phyloP scores from a whole-genome alignment of 2,113 vertebrate genomes.

The Pantherophis guttatus region DNA sequence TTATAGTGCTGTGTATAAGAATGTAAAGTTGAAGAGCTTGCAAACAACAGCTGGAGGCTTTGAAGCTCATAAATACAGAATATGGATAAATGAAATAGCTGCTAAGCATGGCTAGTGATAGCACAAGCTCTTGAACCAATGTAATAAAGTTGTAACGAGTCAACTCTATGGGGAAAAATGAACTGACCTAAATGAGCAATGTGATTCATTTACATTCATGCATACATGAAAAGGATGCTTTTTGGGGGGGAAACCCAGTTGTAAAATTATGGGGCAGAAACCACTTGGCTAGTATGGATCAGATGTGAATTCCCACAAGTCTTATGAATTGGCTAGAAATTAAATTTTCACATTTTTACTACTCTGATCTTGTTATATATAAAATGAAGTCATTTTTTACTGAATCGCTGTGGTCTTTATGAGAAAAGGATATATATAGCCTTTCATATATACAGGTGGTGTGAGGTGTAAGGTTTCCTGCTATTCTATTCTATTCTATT shows the following conservation, averaged over 20 bases:
- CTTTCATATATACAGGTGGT: neutral
- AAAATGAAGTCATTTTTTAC: neutral
- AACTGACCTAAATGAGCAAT: neutral
- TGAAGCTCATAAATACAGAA: neutral
- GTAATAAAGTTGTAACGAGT: neutral
- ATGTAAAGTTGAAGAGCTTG: neutral
- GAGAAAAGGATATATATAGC: neutral
- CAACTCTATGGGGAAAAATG: neutral
- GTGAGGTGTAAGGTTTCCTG: neutral
- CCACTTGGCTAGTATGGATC: neutral
- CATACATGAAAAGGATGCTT: neutral
- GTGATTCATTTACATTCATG: neutral
- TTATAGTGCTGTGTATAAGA: neutral
- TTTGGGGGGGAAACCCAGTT: neutral
- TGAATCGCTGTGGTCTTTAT: neutral
- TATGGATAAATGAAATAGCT: neutral
- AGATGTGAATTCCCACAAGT: neutral
- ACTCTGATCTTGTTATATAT: neutral
- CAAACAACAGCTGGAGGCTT: neutral
- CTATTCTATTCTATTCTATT: too few species aligned
- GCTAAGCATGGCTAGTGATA: neutral
- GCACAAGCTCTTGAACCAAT: neutral
- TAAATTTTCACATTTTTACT: neutral
- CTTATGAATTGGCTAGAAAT: neutral
- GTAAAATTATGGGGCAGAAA: neutral